Conservation (phyloP, 2,113 vertebrate genomes). For the Neodontobutis hainanensis region DNA sequence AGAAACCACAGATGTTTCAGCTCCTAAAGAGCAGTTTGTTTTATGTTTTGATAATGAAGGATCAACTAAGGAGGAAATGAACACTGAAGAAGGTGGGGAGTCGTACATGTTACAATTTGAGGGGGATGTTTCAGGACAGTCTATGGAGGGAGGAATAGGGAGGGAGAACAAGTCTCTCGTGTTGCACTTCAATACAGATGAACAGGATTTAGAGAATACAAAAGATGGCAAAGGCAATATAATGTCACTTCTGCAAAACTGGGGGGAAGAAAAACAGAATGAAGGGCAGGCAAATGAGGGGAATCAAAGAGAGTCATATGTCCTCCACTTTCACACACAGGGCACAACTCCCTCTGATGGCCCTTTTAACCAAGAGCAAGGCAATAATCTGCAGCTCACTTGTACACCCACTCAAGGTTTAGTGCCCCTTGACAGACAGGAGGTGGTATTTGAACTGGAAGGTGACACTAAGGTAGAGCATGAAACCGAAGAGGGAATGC, state of each 20-base stretch:
- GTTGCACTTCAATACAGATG: conserved; percentile 74
- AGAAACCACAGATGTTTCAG: conserved; percentile 16
- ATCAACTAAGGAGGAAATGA: conserved; percentile 54
- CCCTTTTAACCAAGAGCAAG: conserved; percentile 56
- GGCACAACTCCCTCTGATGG: conserved; percentile 35
- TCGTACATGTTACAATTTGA: conserved; percentile 79
- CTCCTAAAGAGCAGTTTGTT: conserved; percentile 72
- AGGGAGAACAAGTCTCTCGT: conserved; percentile 71
- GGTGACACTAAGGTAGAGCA: conserved; percentile 71
- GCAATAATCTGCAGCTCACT: conserved; percentile 69
- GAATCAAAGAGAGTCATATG: conserved; percentile 70
- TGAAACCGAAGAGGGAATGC: conserved; percentile 70
- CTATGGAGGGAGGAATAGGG: conserved; percentile 38
- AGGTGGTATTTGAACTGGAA: conserved; percentile 79
- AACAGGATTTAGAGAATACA: conserved; percentile 55
- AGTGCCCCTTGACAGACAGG: conserved; percentile 73
- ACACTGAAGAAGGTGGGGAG: conserved; percentile 47
- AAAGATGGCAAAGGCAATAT: conserved; percentile 60
- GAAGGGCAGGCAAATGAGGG: conserved; percentile 41
- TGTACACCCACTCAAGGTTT: conserved; percentile 67
- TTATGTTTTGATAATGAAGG: conserved; percentile 75
- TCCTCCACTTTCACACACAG: conserved; percentile 78
- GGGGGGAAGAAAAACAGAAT: conserved; percentile 65
- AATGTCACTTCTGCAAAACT: conserved; percentile 78
- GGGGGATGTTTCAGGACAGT: conserved; percentile 51